Base-by-base conservation (phyloP, 2,888 invertebrate species). In the Drosophila picticornis region DNA sequence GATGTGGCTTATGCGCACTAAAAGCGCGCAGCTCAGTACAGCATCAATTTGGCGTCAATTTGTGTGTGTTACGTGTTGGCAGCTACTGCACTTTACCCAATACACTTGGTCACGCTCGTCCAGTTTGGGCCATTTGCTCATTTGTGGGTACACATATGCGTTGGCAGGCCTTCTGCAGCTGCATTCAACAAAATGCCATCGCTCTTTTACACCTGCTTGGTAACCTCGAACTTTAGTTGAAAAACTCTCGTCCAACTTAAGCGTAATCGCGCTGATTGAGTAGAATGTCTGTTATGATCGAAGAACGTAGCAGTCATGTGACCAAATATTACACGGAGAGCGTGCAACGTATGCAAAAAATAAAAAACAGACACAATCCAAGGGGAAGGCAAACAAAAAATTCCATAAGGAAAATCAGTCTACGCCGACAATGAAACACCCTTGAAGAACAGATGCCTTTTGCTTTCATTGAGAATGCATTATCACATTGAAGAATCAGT, bases 61-160 rank as follows among this genome's bases (percentile, higher is more conserved):
- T 79, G 52, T 59, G 72, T 53, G 58, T 51, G 53, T 29, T 73
- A 82, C 88, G 85, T 89, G 83, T 53, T 63, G 76, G 55, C 67
- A 16, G 43, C 52, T 38, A 13, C 70, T 60, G 56, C 64, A 62
- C 34, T 57, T 50, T n/a, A 19, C 16, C 31, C 72, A 43, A 22
- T 72, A 78, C 88, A 72, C 58, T 78, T 78, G 60, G 74, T 62
- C 86, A 77, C 81, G 77, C 74, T 75, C 68, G 58, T 27, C 72
- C 82, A 74, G 64, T 69, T 66, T 68, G 25, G 69, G 55, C 38
- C 40, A 50, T 25, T 65, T 65, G 60, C 27, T 13, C n/a, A n/a
- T 73, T 65, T 65, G 65, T 66, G 70, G 51, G 59, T 58, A 51
- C 5, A 51, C 57, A 34, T n/a, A 58, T 27, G 38, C 51, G 43